Evolutionary conservation across 2,113 vertebrate species (phyloP).

Genomic region (Callaeas wilsoni): DNA sequence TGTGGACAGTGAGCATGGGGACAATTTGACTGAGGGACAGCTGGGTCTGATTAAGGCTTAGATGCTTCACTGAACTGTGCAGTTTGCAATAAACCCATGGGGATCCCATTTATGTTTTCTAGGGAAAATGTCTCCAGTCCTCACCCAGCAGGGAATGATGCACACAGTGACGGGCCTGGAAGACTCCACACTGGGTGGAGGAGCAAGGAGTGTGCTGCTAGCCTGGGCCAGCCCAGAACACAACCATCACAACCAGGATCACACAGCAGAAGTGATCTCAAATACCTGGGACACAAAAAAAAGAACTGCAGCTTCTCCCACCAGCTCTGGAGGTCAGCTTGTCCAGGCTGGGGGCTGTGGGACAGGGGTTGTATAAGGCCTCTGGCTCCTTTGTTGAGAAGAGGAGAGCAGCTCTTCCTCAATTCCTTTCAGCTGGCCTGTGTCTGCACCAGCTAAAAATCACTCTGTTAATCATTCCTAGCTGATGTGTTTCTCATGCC

Average conservation of each 20-base stretch:
- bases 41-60: background rate
- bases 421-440: background rate
- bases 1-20: rapidly evolving
- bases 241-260: background rate
- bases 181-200: rapidly evolving
- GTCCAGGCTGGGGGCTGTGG: background rate
- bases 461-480: background rate
- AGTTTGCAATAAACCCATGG: background rate
- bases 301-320: background rate
- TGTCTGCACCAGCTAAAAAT: background rate
- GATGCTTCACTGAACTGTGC: background rate
- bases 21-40: background rate
- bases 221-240: background rate
- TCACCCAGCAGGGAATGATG: background rate
- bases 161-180: background rate
- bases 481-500: background rate
- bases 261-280: background rate
- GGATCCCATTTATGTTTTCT: background rate
- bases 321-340: background rate
- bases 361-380: background rate
- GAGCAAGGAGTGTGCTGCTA: background rate
- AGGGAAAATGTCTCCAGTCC: background rate
- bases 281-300: background rate
- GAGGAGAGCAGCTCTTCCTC: background rate
- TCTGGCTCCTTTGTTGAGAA: background rate